These are phyloP conservation scores for Crotalus horridus DNA, from an alignment of 2,113 vertebrate species.

Conservation along the genomic window DNA sequence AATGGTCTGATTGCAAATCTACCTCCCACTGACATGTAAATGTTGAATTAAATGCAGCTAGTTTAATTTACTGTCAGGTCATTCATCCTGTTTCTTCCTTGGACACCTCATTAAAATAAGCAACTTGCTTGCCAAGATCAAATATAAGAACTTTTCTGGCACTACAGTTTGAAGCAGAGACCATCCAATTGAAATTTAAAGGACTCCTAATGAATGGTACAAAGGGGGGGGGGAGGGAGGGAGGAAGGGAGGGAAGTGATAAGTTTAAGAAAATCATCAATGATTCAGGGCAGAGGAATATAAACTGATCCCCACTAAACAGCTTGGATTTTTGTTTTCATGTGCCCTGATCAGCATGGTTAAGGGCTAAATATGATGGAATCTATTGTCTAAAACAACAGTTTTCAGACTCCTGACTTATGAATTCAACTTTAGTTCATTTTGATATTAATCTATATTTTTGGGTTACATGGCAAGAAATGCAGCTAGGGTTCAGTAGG, in stretches of 20 bases:
- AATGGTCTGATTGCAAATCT: constrained; percentile 46
- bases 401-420: neutral
- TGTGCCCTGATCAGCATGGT: neutral
- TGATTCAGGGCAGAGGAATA: neutral
- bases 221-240: no score
- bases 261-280: neutral
- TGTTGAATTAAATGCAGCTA: constrained; percentile 37
- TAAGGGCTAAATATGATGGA: neutral
- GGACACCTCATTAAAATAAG: neutral
- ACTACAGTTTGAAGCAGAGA: neutral
- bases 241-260: no score
- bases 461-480: neutral
- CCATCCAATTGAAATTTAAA: neutral
- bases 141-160: neutral
- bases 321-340: neutral
- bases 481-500: neutral
- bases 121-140: constrained; percentile 18
- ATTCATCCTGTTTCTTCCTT: constrained; percentile 37
- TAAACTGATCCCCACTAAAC: neutral
- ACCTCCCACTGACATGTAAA: constrained; percentile 42
- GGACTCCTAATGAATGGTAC: neutral
- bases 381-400: neutral
- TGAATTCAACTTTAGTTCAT: constrained; percentile 17
- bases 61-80: constrained; percentile 25
- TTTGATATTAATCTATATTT: neutral